These are phyloP conservation scores for Gryllus bimaculatus DNA, from an alignment of 1,140 invertebrate species.

Conservation along the genomic window DNA sequence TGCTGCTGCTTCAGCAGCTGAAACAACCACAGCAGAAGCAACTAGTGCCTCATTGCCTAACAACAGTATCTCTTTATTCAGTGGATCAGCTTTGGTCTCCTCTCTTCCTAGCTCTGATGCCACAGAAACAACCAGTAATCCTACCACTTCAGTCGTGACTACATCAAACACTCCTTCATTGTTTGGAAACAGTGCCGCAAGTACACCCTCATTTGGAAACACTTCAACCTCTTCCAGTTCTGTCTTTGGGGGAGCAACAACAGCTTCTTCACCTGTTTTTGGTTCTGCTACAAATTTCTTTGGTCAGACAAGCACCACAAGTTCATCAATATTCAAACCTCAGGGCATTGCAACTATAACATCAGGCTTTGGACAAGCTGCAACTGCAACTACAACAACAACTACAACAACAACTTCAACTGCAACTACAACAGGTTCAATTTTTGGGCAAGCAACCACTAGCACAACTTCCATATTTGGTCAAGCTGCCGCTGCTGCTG, in stretches of 20 bases:
- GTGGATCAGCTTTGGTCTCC: not conserved
- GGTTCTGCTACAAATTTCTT: constrained; percentile 11
- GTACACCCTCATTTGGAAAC: not conserved
- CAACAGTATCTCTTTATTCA: not conserved
- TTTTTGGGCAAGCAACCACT: constrained; percentile 15
- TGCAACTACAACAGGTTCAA: not conserved
- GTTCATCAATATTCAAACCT: constrained; percentile 1
- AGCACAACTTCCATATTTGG: constrained; percentile 20
- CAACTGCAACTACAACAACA: not conserved
- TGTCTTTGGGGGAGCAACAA: not conserved
- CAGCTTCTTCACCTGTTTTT: constrained; percentile 19
- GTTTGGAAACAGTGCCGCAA: not conserved
- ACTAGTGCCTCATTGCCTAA: not conserved
- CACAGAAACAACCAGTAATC: not conserved
- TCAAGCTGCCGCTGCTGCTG: not conserved
- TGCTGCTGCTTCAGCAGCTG: not conserved
- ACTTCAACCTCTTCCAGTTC: not conserved
- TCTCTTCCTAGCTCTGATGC: not conserved
- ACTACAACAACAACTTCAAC: too few relatives aligned
- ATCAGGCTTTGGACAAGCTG: constrained; percentile 20
- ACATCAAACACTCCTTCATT: constrained; percentile 10
- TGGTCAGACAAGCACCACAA: not conserved
- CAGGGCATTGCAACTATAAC: constrained; percentile 3
- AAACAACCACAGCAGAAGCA: too few relatives aligned
- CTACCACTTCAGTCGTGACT: not conserved